Evolutionary conservation across 2,888 invertebrate species (phyloP), one percentile per base, ranked within the genome.

Genomic region (Barypeithes pellucidus): DNA sequence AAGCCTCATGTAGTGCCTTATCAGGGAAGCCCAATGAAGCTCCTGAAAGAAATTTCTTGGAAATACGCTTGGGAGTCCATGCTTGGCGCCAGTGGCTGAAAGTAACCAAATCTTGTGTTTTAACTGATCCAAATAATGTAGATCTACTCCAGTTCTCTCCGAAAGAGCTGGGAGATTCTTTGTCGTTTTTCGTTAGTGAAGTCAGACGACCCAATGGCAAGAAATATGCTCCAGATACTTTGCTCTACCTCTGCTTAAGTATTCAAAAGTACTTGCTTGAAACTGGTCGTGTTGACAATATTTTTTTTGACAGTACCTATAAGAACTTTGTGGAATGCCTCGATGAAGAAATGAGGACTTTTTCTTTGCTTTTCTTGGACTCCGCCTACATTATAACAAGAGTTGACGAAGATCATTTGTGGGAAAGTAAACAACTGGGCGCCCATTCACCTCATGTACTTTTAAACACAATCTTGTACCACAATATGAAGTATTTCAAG

Each of bases 401-500:
- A 77, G 94, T 97, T 11, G 95, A 95, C 83, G 97, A 97, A 84
- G 95, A 95, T 82, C 95, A 95, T 83, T 87, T 97, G 69, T 97
- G 97, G 97, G 96, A 96, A 83, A 92, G 94, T 80, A 94, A 94
- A 82, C 96, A 96, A 86, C 88, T 97, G 12, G 97, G 97, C 24
- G 95, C 95, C 4, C 94, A 95, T 85, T 95, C 96, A 0, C 96
- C 97, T 0, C 93, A 95, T 82, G 94, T 95, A 0, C 88, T 97
- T 3, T 88, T 97, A 0, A 95, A 94, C 79, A 96, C 96, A 0
- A 89, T 97, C 0, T 93, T 97, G 90, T 97, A 95, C 86, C 95
- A 96, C 86, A 96, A 96, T 85, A 96, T 96, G 1, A 96, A 96
- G 87, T 94, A 95, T 87, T 96, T 96, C 85, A 93, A 94, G 87